Percentiles rank a stretch among this genome's conserved stretches.
These are phyloP conservation scores for Ceyx melanurus DNA, from an alignment of 2,113 vertebrate genomes.

Conservation along the genomic window DNA sequence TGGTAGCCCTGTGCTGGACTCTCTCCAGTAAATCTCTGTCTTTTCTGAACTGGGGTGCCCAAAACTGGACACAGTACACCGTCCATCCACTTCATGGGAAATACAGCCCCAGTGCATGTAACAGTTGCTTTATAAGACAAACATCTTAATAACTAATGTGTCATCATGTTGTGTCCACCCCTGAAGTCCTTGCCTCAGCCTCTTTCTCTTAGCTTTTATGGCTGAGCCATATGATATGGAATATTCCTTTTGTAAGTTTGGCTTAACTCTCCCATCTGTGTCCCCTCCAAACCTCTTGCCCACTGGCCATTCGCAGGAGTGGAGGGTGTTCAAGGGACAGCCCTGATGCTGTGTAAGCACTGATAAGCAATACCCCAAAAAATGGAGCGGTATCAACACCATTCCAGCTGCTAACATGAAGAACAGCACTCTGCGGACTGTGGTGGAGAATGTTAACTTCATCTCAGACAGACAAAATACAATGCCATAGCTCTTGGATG, in stretches of 20 bases:
- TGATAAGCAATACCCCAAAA: not conserved
- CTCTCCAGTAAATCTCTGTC: no score
- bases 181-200: no score
- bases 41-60: no score
- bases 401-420: not conserved
- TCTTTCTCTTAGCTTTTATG: not conserved
- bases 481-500: not conserved
- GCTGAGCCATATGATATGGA: not conserved
- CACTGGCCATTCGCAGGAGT: not conserved
- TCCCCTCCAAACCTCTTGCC: not conserved
- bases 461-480: not conserved
- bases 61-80: no score
- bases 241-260: not conserved
- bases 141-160: not conserved
- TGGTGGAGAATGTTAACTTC: not conserved
- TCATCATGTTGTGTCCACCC: not conserved
- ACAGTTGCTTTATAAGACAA: not conserved
- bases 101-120: accelerated
- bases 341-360: not conserved
- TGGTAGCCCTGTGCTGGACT: no score
- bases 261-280: not conserved
- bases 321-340: not conserved
- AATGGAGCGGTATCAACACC: accelerated
- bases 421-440: not conserved
- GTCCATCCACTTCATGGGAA: not conserved